These are phyloP conservation scores for Lochmaea capreae DNA, from an alignment of 2,888 invertebrate genomes.

Conservation along the genomic window DNA sequence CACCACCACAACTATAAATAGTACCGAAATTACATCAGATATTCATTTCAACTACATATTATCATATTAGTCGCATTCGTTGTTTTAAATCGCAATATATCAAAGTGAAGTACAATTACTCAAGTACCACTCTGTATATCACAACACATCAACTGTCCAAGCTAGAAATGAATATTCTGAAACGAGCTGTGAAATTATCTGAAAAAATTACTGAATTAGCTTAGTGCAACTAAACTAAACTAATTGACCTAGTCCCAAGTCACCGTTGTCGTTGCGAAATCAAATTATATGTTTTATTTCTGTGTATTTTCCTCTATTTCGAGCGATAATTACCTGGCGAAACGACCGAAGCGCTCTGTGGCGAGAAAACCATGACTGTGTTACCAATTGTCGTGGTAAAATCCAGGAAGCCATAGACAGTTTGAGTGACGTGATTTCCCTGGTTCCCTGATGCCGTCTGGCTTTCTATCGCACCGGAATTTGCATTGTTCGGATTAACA, in stretches of 20 bases:
- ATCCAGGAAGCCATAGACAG: constrained; percentile 93
- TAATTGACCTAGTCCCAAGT: not conserved
- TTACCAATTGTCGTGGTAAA: constrained; percentile 95
- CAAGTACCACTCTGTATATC: too few relatives aligned
- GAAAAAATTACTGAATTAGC: too few relatives aligned
- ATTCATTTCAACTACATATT: too few relatives aligned
- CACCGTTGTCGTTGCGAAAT: not conserved
- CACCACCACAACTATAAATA: too few relatives aligned
- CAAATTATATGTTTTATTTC: constrained; percentile 19
- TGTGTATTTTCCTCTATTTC: constrained; percentile 18
- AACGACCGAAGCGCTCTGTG: constrained; percentile 79
- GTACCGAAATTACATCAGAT: too few relatives aligned
- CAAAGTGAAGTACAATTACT: too few relatives aligned
- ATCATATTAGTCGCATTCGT: too few relatives aligned
- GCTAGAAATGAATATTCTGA: too few relatives aligned
- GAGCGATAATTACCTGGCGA: constrained; percentile 71
- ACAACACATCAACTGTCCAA: too few relatives aligned
- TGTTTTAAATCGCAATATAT: too few relatives aligned
- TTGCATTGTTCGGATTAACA: constrained; percentile 54
- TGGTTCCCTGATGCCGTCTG: constrained; percentile 50
- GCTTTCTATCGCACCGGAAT: constrained; percentile 43
- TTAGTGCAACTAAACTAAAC: not conserved
- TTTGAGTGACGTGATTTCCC: constrained; percentile 79
- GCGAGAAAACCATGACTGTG: constrained; percentile 95
- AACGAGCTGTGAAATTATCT: too few relatives aligned